A percentile compares a stretch with the other conserved stretches of the same genome.
Evolutionary conservation across 2,113 vertebrate genomes (phyloP).

Genomic region (Mus musculus): GRCm39 chr2:145789001-145789500

Average conservation of each 20-base stretch:
- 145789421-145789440: background rate
- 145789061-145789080: conserved; percentile 89
- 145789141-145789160: background rate
- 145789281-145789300: too few relatives aligned
- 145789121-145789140: conserved; percentile 57
- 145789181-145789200: background rate
- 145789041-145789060: conserved; percentile 88
- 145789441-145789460: background rate
- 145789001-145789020: conserved; percentile 87
- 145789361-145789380: background rate
- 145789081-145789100: conserved; percentile 87
- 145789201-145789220: background rate
- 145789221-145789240: background rate
- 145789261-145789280: background rate
- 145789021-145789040: conserved; percentile 94
- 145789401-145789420: rapidly evolving
- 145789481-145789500: background rate
- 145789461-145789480: background rate
- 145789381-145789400: background rate
- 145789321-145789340: background rate
- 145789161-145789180: background rate
- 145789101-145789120: conserved; percentile 89
- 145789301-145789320: background rate
- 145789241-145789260: background rate
- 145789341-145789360: background rate